These are phyloP conservation scores for Dasypus novemcinctus DNA, from an alignment of 2,113 vertebrate genomes.

Conservation along the genomic window DNA sequence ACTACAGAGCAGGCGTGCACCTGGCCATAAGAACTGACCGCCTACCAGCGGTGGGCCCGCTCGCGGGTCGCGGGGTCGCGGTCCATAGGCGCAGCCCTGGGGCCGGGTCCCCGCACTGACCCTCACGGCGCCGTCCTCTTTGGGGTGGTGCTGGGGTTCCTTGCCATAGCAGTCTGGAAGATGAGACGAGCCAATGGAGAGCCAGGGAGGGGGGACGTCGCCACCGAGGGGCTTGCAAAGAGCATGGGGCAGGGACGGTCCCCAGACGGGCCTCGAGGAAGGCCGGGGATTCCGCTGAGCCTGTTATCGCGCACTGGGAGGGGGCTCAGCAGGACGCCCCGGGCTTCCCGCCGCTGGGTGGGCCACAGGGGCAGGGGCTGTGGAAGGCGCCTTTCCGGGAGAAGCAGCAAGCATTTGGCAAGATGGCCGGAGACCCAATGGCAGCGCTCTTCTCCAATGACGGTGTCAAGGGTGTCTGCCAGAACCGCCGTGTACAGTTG, in stretches of 20 bases:
- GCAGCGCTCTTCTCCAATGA: neutral
- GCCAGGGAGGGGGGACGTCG: neutral
- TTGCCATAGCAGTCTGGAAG: neutral
- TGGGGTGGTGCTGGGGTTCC: neutral
- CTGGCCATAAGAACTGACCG: too few relatives aligned
- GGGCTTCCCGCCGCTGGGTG: neutral
- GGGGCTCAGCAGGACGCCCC: neutral
- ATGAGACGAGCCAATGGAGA: too few relatives aligned
- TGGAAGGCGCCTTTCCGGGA: neutral
- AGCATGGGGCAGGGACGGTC: neutral
- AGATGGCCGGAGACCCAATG: neutral
- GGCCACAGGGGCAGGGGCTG: neutral
- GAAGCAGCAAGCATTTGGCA: neutral
- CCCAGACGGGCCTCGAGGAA: neutral
- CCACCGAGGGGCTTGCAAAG: neutral
- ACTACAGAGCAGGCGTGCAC: too few relatives aligned
- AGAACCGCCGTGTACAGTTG: neutral
- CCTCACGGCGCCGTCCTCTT: neutral
- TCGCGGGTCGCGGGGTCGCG: too few relatives aligned
- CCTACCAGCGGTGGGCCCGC: too few relatives aligned
- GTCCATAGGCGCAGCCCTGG: too few relatives aligned
- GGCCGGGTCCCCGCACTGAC: neutral
- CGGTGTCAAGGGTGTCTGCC: neutral
- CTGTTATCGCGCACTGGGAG: neutral
- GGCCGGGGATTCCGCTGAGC: too few relatives aligned